Base-by-base conservation (phyloP, 2,797 vertebrate genomes). In the Acipenser ruthenus region DNA sequence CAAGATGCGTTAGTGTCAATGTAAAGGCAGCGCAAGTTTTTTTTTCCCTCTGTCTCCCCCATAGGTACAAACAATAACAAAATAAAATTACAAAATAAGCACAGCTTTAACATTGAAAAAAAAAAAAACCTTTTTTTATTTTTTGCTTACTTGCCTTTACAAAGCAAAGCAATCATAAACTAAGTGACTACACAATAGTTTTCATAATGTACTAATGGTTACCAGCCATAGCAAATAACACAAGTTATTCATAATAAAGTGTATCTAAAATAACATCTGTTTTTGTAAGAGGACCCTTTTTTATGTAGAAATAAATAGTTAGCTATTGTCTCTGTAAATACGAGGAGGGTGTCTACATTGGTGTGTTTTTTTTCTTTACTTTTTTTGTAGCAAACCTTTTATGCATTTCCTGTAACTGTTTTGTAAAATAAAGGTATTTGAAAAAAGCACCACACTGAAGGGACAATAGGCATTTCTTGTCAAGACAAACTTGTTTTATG, bases 221-320 rank as follows among this genome's bases (percentile, higher is more conserved):
- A 85, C 87, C 84, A 86, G 87, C 86, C 84, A 87, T 86, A 83
- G 83, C 86, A 84, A 37, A 87, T 87, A 85, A 87, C 84, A 87
- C 87, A 87, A 87, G 83, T 85, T 86, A 85, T 86, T 84, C 86
- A 84, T 88, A 79, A 79, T 82, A 87, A 88, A 88, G 85, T 85
- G 82, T 87, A 87, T 88, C 87, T 87, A 85, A 87, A 88, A 86
- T 87, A 88, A 87, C 83, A 78, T 81, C 75, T 79, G 73, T 79
- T 73, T 82, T 80, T 80, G 75, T 79, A 69, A 72, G 74, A 75
- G 78, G 78, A 80, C 75, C 73, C 66, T 71, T 76, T 76, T 71
- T 60, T 50, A 49, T 67, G 73, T 69, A 71, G 73, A 75, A 75
- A 75, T 75, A 72, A 75, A 73, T 79, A 80, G 77, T 81, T 80